A percentile compares a stretch with the other conserved stretches of the same genome.
Evolutionary conservation across 2,888 invertebrate species (phyloP).

Genomic region (Lottia scabra): DNA sequence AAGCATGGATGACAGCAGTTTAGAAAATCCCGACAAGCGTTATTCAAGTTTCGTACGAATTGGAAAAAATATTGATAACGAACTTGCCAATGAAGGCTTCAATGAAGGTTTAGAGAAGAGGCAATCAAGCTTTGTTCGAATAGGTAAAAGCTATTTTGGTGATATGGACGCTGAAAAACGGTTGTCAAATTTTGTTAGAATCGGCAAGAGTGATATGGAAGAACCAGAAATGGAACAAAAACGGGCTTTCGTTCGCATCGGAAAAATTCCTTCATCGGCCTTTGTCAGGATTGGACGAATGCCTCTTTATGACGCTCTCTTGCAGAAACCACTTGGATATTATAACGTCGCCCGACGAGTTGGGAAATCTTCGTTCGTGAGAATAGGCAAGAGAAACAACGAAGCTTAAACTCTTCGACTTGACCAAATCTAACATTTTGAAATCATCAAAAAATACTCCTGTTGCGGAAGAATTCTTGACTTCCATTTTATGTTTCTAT

Average conservation of each 20-base stretch:
- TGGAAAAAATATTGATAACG: constrained; percentile 12
- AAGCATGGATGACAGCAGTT: constrained; percentile 5
- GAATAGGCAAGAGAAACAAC: constrained; percentile 29
- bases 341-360: constrained; percentile 22
- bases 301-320: constrained; percentile 9
- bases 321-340: constrained; percentile 19
- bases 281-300: constrained; percentile 32
- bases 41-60: constrained; percentile 12
- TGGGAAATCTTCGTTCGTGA: constrained; percentile 28
- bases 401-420: background rate
- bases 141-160: constrained; percentile 1
- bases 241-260: constrained; percentile 38
- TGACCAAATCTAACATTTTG: no score
- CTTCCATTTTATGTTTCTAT: no score
- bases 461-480: no score
- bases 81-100: background rate
- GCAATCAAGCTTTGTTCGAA: constrained; percentile 19
- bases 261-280: constrained; percentile 39
- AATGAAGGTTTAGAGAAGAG: background rate
- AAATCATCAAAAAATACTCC: no score
- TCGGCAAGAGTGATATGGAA: constrained; percentile 25
- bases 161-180: constrained; percentile 22
- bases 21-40: constrained; percentile 9
- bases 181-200: constrained; percentile 31
- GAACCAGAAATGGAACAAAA: background rate